Conservation (phyloP, 2,113 vertebrate species). For the Glareola pratincola region DNA sequence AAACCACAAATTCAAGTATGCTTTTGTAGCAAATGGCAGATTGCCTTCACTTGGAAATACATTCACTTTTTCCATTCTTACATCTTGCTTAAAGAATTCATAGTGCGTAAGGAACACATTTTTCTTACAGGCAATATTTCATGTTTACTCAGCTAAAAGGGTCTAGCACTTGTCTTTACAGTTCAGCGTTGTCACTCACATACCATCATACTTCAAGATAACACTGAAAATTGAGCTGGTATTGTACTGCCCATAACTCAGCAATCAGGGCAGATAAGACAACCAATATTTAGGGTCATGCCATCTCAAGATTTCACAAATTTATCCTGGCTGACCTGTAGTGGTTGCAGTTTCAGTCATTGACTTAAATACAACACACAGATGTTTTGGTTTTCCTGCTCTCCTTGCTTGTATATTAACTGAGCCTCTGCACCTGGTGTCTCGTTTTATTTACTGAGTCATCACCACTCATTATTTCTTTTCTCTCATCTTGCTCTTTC, state of each 20-base stretch:
- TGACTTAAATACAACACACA: slow-evolving; percentile 27
- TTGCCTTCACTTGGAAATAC: not conserved
- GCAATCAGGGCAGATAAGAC: not conserved
- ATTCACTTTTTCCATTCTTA: not conserved
- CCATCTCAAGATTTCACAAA: not conserved
- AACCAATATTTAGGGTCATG: not conserved
- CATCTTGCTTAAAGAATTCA: not conserved
- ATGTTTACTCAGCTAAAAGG: not conserved
- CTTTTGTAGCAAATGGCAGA: not conserved
- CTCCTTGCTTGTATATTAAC: slow-evolving; percentile 13
- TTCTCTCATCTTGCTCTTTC: not conserved
- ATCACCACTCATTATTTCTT: not conserved
- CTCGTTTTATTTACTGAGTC: not conserved
- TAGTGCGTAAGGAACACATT: not conserved
- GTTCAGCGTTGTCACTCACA: not conserved
- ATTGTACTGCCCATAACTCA: not conserved
- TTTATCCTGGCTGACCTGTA: not conserved
- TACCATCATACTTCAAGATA: not conserved
- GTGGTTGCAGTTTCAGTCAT: not conserved
- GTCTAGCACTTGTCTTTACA: not conserved
- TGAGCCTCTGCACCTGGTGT: slow-evolving; percentile 45
- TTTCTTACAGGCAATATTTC: not conserved
- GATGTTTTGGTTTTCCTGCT: slow-evolving; percentile 4
- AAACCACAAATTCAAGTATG: not conserved
- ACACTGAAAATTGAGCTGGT: not conserved